These are phyloP conservation scores for Spodoptera litura DNA, from an alignment of 1,140 invertebrate genomes.

Conservation along the genomic window DNA sequence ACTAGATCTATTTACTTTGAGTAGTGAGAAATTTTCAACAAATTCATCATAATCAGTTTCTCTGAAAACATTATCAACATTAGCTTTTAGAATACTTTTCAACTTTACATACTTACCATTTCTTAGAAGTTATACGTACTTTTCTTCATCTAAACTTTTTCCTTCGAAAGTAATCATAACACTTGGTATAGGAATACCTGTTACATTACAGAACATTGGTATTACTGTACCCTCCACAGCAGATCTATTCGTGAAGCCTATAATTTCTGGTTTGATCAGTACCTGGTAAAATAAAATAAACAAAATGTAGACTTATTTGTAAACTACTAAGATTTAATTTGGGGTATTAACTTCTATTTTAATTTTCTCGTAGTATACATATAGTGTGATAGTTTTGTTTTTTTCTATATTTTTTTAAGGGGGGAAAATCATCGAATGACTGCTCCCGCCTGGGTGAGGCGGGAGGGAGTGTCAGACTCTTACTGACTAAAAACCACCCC, in stretches of 20 bases:
- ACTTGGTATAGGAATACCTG: slow-evolving; percentile 63
- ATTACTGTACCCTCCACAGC: slow-evolving; percentile 61
- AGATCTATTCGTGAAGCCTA: slow-evolving; percentile 63
- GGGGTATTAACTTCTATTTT: too few species aligned
- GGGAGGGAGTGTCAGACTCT: too few species aligned
- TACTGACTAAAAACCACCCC: too few species aligned
- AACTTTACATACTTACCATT: background rate
- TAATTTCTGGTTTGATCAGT: slow-evolving; percentile 65
- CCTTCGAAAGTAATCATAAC: slow-evolving; percentile 61
- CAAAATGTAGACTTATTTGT: too few species aligned
- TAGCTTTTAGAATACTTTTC: background rate
- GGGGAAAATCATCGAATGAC: too few species aligned
- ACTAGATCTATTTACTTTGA: slow-evolving; percentile 56
- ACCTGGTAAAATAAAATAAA: slow-evolving; percentile 63
- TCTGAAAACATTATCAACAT: slow-evolving; percentile 2
- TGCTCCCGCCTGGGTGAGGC: too few species aligned
- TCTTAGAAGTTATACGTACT: slow-evolving; percentile 45
- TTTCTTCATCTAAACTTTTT: slow-evolving; percentile 56
- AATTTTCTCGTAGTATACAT: too few species aligned
- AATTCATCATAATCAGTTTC: slow-evolving; percentile 1
- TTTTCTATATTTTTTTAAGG: too few species aligned
- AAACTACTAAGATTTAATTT: too few species aligned
- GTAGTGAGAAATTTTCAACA: slow-evolving; percentile 49
- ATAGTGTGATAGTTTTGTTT: too few species aligned
- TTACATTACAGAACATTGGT: slow-evolving; percentile 64